Evolutionary conservation across 1,140 invertebrate species (phyloP), one percentile per base, ranked within the genome.

Genomic region (Zaprionus lachaisei): DNA sequence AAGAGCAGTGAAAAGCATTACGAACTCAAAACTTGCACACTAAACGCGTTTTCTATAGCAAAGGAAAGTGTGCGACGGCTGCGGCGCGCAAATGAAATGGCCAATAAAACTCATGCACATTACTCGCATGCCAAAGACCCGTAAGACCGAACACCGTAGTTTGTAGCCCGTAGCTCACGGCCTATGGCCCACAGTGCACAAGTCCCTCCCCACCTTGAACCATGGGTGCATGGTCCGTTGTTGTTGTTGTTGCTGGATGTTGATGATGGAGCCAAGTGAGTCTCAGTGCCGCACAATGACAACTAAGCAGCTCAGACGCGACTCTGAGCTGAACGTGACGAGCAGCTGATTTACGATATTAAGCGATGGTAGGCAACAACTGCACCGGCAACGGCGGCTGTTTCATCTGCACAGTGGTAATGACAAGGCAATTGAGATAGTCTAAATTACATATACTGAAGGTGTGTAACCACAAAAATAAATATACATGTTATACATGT

Each of bases 281-380:
- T 61, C 67, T 37, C 44, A 72, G 56, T 67, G 69, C 67, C 73
- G 57, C 31, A 71, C 69, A 69, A 60, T 64, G 37, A 72, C 65
- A 37, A 72, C 22, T 71, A 60, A 80, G 57, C 69, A 12, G n/a
- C n/a, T 9, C 55, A n/a, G 55, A 1, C 60, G 28, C 58, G n/a
- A 58, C 58, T 9, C 24, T 55, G 49, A 71, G 68, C 79, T 75
- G 68, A 80, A 79, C 72, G 71, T 83, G 74, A 72, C 78, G 71
- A 73, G 78, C 81, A 89, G 77, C 74, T 89, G 84, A 89, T 84
- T 89, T 89, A 89, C 84, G 84, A 84, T 89, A 87, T 84, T 87
- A 62, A 49, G 37, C 57, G 34, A 54, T 66, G 51, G 64, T 55
- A 57, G 38, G 20, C 9, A 20, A 31, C 20, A n/a, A 31, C 37